These are phyloP conservation scores for Sebastes matsubarae DNA, from an alignment of 2,797 vertebrate genomes.

Conservation along the genomic window DNA sequence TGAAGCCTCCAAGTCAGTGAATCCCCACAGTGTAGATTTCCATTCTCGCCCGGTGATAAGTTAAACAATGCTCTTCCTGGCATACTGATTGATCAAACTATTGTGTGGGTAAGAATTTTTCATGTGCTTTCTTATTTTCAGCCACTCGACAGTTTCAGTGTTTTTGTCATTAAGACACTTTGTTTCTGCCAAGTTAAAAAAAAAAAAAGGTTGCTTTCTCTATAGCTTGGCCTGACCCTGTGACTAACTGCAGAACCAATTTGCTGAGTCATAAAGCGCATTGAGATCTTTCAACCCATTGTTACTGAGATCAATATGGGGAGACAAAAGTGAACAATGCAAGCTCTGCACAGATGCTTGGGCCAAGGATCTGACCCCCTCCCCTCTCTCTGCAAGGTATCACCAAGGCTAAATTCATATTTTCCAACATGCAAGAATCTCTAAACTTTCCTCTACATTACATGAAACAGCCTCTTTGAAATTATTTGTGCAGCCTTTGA, in stretches of 20 bases:
- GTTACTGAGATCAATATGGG: slow-evolving; percentile 66
- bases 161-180: slow-evolving; percentile 39
- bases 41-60: background rate
- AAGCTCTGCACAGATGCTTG: slow-evolving; percentile 28
- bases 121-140: slow-evolving; percentile 30
- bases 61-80: slow-evolving; percentile 21
- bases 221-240: slow-evolving; percentile 27
- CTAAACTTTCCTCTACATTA: background rate
- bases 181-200: slow-evolving; percentile 17
- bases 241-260: slow-evolving; percentile 55
- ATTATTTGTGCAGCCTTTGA: background rate
- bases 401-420: background rate
- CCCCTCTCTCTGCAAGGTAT: background rate
- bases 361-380: slow-evolving; percentile 10
- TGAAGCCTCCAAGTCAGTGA: slow-evolving; percentile 21
- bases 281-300: slow-evolving; percentile 57
- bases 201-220: slow-evolving; percentile 12
- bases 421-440: background rate
- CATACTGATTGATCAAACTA: slow-evolving; percentile 39
- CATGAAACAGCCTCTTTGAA: background rate
- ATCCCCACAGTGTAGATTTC: slow-evolving; percentile 31
- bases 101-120: slow-evolving; percentile 32
- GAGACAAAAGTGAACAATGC: slow-evolving; percentile 58
- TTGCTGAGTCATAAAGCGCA: slow-evolving; percentile 67
- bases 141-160: slow-evolving; percentile 37